These are phyloP conservation scores for Drosophila arizonae DNA, from an alignment of 1,140 invertebrate species.

Conservation along the genomic window DNA sequence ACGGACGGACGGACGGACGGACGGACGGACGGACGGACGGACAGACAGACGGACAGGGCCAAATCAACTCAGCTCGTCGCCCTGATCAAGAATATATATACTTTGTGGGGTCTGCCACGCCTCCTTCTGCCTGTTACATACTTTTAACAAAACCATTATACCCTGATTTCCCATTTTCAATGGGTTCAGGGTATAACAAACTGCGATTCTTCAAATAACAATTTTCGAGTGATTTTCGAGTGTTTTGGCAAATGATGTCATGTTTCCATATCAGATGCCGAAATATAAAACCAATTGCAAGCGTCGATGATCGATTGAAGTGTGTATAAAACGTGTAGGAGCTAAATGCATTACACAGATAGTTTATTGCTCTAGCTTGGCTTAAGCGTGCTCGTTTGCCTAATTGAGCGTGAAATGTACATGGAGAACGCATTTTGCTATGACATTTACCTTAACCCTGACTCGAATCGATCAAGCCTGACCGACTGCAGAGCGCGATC, in stretches of 20 bases:
- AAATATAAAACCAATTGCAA: conserved; percentile 20
- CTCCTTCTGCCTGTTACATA: too few species aligned
- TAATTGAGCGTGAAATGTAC: conserved; percentile 65
- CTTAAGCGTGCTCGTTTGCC: conserved; percentile 20
- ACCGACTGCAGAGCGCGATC: conserved; percentile 27
- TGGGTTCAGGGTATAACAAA: too few species aligned
- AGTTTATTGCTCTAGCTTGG: conserved; percentile 22
- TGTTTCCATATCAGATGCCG: neutral
- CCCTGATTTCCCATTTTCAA: too few species aligned
- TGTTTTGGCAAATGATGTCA: conserved; percentile 65
- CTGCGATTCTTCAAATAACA: conserved; percentile 52
- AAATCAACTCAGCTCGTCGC: too few species aligned
- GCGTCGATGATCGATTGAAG: neutral
- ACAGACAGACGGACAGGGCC: too few species aligned
- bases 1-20: too few species aligned
- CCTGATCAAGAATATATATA: too few species aligned
- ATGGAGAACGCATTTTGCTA: conserved; percentile 39
- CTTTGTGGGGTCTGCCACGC: too few species aligned
- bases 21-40: too few species aligned
- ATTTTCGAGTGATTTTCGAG: conserved; percentile 48
- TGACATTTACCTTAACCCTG: conserved; percentile 80
- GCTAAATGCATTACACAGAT: conserved; percentile 25
- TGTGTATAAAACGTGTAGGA: neutral
- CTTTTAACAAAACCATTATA: too few species aligned
- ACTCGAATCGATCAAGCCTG: conserved; percentile 73